Conservation (phyloP, 2,113 vertebrate species). For the Cyanistes caeruleus region DNA sequence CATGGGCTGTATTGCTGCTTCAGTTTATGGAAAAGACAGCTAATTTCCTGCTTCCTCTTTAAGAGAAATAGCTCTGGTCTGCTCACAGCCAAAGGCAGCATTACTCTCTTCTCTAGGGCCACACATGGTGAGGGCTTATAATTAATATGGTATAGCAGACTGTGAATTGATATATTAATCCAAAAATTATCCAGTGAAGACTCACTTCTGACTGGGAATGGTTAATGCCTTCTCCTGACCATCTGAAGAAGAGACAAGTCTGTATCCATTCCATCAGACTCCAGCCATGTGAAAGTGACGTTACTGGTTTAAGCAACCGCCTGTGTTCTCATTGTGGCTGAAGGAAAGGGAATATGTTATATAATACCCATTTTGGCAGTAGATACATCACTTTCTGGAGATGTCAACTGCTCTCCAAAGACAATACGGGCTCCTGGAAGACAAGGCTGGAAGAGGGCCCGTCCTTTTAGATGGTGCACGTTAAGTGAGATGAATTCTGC, state of each 20-base stretch:
- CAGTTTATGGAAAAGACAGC: background rate
- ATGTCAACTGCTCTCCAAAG: background rate
- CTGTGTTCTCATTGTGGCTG: background rate
- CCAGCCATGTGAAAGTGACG: rapidly evolving
- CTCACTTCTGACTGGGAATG: background rate
- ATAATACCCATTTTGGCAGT: background rate
- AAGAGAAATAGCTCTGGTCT: background rate
- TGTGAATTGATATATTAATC: background rate
- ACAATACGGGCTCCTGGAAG: background rate
- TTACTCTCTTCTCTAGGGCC: background rate
- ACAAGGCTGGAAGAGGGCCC: background rate
- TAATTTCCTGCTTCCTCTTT: background rate
- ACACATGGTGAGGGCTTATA: rapidly evolving
- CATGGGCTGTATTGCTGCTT: background rate
- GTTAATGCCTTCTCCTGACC: background rate
- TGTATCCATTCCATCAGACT: background rate
- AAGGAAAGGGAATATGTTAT: background rate
- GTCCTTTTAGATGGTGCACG: background rate
- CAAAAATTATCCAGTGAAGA: background rate
- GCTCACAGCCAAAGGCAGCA: background rate
- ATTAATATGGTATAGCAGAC: background rate
- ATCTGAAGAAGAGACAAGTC: background rate
- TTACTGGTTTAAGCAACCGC: background rate
- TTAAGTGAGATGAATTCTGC: background rate
- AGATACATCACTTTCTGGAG: background rate